phyloP scores from a whole-genome alignment of 2,888 invertebrate species.

The Pandemis cinnamomeana region DNA sequence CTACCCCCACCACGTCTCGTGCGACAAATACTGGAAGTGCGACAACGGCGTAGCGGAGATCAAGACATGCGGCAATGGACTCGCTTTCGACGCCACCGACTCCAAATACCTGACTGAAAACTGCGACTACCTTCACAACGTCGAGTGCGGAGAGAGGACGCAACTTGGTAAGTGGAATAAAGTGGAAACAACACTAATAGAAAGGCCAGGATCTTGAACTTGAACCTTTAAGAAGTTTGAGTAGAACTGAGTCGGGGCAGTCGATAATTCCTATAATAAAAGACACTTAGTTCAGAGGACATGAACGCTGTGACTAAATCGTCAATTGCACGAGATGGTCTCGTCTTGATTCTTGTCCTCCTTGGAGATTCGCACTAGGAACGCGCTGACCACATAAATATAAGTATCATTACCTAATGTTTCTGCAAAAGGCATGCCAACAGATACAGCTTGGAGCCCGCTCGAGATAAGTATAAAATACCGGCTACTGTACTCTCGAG shows the following conservation, averaged over 20 bases:
- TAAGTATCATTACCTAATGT: neutral
- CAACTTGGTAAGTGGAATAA: slow-evolving; percentile 88
- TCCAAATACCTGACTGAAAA: slow-evolving; percentile 96
- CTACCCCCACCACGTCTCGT: slow-evolving; percentile 94
- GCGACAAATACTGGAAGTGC: slow-evolving; percentile 98
- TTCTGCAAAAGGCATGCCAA: neutral
- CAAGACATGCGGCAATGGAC: slow-evolving; percentile 97
- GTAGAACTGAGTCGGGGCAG: too few species aligned
- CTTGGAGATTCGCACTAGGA: neutral
- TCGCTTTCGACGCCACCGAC: slow-evolving; percentile 95
- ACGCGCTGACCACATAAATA: neutral
- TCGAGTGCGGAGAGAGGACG: slow-evolving; percentile 94
- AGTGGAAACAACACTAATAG: too few species aligned
- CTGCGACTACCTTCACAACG: slow-evolving; percentile 97
- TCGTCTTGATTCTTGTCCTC: too few species aligned
- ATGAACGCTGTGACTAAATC: too few species aligned
- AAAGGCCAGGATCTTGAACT: too few species aligned
- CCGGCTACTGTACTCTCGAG: neutral
- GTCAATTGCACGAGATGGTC: too few species aligned
- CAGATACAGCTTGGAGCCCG: neutral
- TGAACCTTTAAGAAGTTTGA: too few species aligned
- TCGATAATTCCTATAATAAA: too few species aligned
- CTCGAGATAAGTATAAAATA: neutral
- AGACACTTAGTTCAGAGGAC: too few species aligned
- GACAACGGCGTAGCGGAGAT: slow-evolving; percentile 94